phyloP scores from a whole-genome alignment of 1,140 invertebrate species.

The Drosophila kohkoa region DNA sequence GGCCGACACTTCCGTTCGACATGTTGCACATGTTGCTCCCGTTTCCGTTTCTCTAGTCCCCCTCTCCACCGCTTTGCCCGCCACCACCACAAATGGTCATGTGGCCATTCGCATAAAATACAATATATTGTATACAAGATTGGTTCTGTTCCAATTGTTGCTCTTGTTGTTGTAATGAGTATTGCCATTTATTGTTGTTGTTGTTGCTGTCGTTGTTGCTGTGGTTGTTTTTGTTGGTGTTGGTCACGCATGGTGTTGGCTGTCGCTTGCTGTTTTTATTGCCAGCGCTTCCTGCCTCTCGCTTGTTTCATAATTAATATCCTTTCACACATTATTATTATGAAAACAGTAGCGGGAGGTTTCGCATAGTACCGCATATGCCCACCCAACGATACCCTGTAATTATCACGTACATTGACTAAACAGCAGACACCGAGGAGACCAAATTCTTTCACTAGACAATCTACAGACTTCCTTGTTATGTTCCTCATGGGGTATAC shows the following conservation, averaged over 20 bases:
- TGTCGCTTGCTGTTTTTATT: conserved; percentile 81
- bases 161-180: conserved; percentile 49
- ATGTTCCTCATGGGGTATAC: too few relatives aligned
- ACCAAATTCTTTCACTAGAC: too few relatives aligned
- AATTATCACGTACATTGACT: background rate
- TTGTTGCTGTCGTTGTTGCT: conserved; percentile 48
- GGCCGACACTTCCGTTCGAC: conserved; percentile 83
- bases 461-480: background rate
- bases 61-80: conserved; percentile 13
- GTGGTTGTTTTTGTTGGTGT: conserved; percentile 57
- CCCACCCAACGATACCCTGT: background rate
- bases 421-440: background rate
- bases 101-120: conserved; percentile 67
- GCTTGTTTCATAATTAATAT: conserved; percentile 84
- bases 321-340: conserved; percentile 83
- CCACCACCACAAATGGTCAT: conserved; percentile 20
- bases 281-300: conserved; percentile 70
- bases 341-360: conserved; percentile 65
- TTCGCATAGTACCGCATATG: conserved; percentile 35
- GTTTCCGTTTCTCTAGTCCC: conserved; percentile 61
- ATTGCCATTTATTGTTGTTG: conserved; percentile 31
- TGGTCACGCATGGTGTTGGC: conserved; percentile 76
- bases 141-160: conserved; percentile 36
- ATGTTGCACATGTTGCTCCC: conserved; percentile 82
- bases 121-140: conserved; percentile 60